Evolutionary conservation across 2,888 invertebrate genomes (phyloP).

Genomic region (Temnothorax ravouxi): DNA sequence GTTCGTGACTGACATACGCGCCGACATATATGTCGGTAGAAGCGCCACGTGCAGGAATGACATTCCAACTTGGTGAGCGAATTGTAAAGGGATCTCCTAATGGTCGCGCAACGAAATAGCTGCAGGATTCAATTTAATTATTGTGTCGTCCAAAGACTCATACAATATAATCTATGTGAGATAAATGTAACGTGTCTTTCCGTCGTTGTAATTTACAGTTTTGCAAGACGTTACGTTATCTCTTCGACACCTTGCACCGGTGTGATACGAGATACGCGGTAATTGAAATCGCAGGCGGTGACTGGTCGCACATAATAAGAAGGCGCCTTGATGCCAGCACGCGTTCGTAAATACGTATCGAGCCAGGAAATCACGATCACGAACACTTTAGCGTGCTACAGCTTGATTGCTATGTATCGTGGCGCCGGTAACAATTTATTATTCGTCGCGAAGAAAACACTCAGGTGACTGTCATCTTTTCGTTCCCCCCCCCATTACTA

Average conservation of each 20-base stretch:
- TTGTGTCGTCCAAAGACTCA: not conserved
- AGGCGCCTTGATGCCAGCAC: constrained; percentile 64
- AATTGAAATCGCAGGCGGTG: constrained; percentile 66
- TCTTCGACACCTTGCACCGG: constrained; percentile 62
- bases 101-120: not conserved
- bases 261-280: constrained; percentile 68
- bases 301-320: constrained; percentile 68
- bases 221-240: constrained; percentile 45
- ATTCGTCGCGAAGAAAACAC: constrained; percentile 38
- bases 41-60: constrained; percentile 46
- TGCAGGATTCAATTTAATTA: not conserved
- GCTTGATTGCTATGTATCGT: constrained; percentile 26
- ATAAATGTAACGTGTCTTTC: not conserved
- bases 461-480: not conserved
- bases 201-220: not conserved
- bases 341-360: constrained; percentile 58
- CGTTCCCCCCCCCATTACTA: not conserved
- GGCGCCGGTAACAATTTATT: constrained; percentile 57
- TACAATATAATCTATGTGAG: not conserved
- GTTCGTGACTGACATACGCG: constrained; percentile 53
- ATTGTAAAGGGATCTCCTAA: constrained; percentile 2
- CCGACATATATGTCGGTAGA: not conserved
- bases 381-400: constrained; percentile 60
- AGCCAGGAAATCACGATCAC: constrained; percentile 77
- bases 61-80: constrained; percentile 41